Evolutionary conservation across 2,113 vertebrate species (phyloP), one percentile per base, ranked within the genome.

Genomic region (Hydrolagus affinis): DNA sequence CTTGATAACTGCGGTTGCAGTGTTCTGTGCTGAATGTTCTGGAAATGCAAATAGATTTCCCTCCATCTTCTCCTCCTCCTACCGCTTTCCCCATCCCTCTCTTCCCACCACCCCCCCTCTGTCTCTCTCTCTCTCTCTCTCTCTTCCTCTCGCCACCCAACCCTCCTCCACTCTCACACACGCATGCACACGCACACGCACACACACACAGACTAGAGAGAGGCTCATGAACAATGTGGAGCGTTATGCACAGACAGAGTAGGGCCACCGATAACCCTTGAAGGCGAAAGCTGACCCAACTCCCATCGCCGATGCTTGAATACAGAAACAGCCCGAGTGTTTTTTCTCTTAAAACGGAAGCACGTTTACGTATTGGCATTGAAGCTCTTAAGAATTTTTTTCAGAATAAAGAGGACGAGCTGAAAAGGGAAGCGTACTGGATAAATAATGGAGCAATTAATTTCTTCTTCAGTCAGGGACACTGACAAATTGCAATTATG

Each of bases 11-110:
- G 25, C 66, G 64, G 25, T 66, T 64, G 66, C 19, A 15, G 7
- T 83, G 62, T 83, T 83, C 25, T 68, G 78, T 83, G 78, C 78
- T 60, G 30, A 59, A 66, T 83, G 78, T 66, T 83, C 78, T 83
- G 25, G 15, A 66, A 68, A 23, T 64, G 78, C 15, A 11, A 66
- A 62, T 83, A 83, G 30, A 32, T 6, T 44, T 44, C 44, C 44
- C 44, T 44, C 44, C n/a, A n/a, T n/a, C n/a, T n/a, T n/a, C n/a
- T n/a, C n/a, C n/a, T n/a, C n/a, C n/a, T n/a, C n/a, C n/a, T n/a
- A n/a, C n/a, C n/a, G n/a, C n/a, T n/a, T n/a, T n/a, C n/a, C n/a
- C n/a, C n/a, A n/a, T n/a, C n/a, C n/a, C n/a, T n/a, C n/a, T n/a
- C n/a, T n/a, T n/a, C n/a, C n/a, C n/a, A n/a, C n/a, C n/a, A n/a